Percentiles rank a stretch among this genome's conserved stretches.
These are phyloP conservation scores for Gonioctena quinquepunctata DNA, from an alignment of 1,140 invertebrate genomes.

Conservation along the genomic window DNA sequence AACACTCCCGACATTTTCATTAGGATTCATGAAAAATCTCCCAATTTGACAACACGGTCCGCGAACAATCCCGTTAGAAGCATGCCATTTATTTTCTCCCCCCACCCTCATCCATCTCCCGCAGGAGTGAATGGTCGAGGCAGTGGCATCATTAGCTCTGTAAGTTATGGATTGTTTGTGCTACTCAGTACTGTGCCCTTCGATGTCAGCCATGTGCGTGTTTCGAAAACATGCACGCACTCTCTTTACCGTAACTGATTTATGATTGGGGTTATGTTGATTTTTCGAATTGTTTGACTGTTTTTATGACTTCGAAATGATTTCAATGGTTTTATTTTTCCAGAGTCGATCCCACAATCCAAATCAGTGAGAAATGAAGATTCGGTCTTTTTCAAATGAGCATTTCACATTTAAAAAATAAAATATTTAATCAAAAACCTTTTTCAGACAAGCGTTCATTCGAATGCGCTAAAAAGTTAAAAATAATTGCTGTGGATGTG, in stretches of 20 bases:
- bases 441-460: too few relatives aligned
- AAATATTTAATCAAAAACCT: too few relatives aligned
- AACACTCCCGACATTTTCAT: too few relatives aligned
- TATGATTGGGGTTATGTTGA: neutral
- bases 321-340: too few relatives aligned
- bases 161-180: conserved; percentile 17
- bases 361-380: too few relatives aligned
- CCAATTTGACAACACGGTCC: neutral
- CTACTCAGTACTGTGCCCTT: conserved; percentile 15
- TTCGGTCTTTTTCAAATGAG: too few relatives aligned
- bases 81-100: conserved; percentile 10
- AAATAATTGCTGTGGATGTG: too few relatives aligned
- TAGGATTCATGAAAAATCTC: too few relatives aligned
- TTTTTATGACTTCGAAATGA: neutral
- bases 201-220: conserved; percentile 15
- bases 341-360: too few relatives aligned
- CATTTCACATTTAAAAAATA: too few relatives aligned
- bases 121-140: conserved; percentile 16
- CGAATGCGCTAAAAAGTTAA: too few relatives aligned
- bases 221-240: conserved; percentile 13
- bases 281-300: neutral
- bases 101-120: conserved; percentile 6
- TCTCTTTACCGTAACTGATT: neutral
- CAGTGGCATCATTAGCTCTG: conserved; percentile 15
- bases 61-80: neutral